Conservation (phyloP, 2,113 vertebrate genomes). For the Aplodontia rufa region DNA sequence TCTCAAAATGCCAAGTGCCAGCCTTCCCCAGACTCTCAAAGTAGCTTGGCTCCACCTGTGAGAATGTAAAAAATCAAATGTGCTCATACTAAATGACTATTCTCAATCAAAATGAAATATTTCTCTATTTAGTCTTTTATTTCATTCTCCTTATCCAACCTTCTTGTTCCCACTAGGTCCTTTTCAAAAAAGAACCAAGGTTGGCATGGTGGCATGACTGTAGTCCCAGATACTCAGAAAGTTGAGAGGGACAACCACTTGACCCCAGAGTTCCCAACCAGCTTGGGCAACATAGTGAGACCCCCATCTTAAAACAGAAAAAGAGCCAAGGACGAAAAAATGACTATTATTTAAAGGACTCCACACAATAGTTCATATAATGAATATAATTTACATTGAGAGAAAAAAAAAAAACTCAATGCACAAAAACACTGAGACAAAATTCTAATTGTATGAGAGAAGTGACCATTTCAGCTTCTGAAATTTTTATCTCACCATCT, state of each 20-base stretch:
- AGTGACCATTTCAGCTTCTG: not conserved
- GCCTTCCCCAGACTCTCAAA: rapidly evolving
- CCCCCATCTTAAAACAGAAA: not conserved
- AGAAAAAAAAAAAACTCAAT: not conserved
- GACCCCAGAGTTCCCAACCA: not conserved
- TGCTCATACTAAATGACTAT: not conserved
- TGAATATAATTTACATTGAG: not conserved
- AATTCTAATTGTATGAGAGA: not conserved
- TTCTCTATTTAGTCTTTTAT: not conserved
- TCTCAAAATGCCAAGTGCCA: not conserved
- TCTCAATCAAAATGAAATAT: not conserved
- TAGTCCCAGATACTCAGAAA: not conserved
- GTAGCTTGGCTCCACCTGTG: not conserved
- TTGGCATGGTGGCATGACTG: not conserved
- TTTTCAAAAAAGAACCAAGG: not conserved
- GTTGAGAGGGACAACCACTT: not conserved
- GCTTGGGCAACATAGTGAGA: not conserved
- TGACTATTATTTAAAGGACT: not conserved
- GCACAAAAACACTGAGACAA: not conserved
- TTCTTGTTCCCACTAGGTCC: not conserved
- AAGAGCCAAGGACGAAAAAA: not conserved
- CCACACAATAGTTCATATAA: not conserved
- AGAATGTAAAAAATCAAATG: not conserved
- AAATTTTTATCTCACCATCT: not conserved
- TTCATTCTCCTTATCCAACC: not conserved